phyloP scores from a whole-genome alignment of 2,113 vertebrate species.

The Ranitomeya variabilis region DNA sequence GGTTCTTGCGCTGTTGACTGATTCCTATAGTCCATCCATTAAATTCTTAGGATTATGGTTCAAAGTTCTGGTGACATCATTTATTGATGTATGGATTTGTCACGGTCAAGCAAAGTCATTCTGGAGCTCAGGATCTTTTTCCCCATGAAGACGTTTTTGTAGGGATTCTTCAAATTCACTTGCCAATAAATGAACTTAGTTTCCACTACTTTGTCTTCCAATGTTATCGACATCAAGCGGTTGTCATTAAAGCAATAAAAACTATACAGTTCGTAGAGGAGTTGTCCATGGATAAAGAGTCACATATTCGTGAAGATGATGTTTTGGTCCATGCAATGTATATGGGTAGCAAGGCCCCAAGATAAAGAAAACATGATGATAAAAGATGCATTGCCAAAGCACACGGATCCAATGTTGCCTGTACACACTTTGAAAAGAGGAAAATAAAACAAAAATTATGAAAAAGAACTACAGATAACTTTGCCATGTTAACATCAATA shows the following conservation, averaged over 20 bases:
- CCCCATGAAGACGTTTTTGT: too few species aligned
- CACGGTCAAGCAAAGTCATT: too few species aligned
- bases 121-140: too few species aligned
- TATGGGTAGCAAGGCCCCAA: constrained; percentile 79
- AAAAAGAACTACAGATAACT: too few species aligned
- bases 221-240: constrained; percentile 75
- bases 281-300: constrained; percentile 76
- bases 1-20: too few species aligned
- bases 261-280: constrained; percentile 65
- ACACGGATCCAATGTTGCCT: constrained; percentile 76
- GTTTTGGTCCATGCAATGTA: constrained; percentile 80
- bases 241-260: constrained; percentile 71
- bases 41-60: too few species aligned
- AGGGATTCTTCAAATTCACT: constrained; percentile 81
- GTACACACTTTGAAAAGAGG: constrained; percentile 49
- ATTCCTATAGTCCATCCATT: too few species aligned
- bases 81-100: too few species aligned
- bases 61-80: too few species aligned
- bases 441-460: too few species aligned
- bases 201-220: constrained; percentile 79
- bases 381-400: constrained; percentile 71
- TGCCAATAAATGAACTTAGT: constrained; percentile 84
- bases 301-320: constrained; percentile 73
- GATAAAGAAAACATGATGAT: constrained; percentile 73
- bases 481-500: too few species aligned